A percentile compares a stretch with the other conserved stretches of the same genome.
These are phyloP conservation scores for Aphidius ervi DNA, from an alignment of 1,140 invertebrate species.

Conservation along the genomic window DNA sequence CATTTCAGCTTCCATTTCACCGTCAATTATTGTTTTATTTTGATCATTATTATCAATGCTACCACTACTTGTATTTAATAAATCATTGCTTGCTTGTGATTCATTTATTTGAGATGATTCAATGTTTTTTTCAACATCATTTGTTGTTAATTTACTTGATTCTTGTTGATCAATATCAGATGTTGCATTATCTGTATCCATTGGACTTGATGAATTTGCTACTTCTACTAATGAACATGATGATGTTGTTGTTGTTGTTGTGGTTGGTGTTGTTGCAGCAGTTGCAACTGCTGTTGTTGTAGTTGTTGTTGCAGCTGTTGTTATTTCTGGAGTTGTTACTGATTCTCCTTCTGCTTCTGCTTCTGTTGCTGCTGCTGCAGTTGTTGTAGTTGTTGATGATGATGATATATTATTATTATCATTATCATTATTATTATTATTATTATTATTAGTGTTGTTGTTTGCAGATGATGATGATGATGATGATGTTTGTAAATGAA, in stretches of 20 bases:
- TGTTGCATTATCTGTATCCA: slow-evolving; percentile 9
- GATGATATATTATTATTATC: too few relatives aligned
- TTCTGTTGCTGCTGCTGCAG: slow-evolving; percentile 25
- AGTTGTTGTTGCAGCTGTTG: slow-evolving; percentile 24
- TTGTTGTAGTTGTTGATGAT: slow-evolving; percentile 8
- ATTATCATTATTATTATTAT: too few relatives aligned
- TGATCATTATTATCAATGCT: slow-evolving; percentile 1
- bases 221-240: slow-evolving; percentile 21
- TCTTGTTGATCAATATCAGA: not conserved
- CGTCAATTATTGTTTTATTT: too few relatives aligned
- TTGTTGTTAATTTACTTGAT: too few relatives aligned
- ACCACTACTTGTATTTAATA: slow-evolving; percentile 1
- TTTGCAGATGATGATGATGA: slow-evolving; percentile 19
- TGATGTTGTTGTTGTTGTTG: slow-evolving; percentile 28
- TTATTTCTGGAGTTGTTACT: slow-evolving; percentile 17
- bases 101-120: not conserved
- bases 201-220: slow-evolving; percentile 17
- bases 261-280: slow-evolving; percentile 28
- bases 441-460: slow-evolving; percentile 12
- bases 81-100: not conserved
- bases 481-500: slow-evolving; percentile 54
- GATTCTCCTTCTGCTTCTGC: slow-evolving; percentile 16
- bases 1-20: slow-evolving; percentile 40
- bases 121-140: too few relatives aligned
- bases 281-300: slow-evolving; percentile 25